Evolutionary conservation across 2,113 vertebrate genomes (phyloP), one percentile per base, ranked within the genome.

Genomic region (Calidris pygmaea): DNA sequence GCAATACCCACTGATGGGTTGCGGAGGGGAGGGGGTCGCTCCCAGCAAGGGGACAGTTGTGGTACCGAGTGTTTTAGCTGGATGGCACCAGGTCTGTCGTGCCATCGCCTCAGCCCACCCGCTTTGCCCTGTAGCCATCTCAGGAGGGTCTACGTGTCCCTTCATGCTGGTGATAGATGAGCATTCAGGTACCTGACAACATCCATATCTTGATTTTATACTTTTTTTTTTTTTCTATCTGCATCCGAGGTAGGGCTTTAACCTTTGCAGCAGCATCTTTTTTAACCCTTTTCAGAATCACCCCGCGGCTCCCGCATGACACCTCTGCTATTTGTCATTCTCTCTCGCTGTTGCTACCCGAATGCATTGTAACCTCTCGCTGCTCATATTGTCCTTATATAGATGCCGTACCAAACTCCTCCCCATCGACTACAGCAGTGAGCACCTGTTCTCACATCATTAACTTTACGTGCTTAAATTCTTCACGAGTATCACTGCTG

Each of bases 361-460:
- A 12, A 43, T 2, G 3, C 58, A 16, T 91, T 87, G 77, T 85
- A 89, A 87, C 89, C 70, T 95, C 89, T 83, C 26, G 3, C 67
- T 70, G 50, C 62, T 92, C 73, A 19, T 85, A 37, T 73, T 83
- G 81, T 55, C 81, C 81, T 95, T 89, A 63, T 67, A 50, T 80
- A 87, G 84, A 82, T 70, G 47, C 71, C 4, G 10, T 43, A 85
- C 63, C 89, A 85, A 92, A 89, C 94, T 91, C 91, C 92, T 76
- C 94, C 94, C 89, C 45, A 41, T 45, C 84, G 73, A 62, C 92
- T 79, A 66, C 74, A 87, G 84, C 77, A 76, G 35, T 30, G 87
- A 93, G 82, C 90, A 95, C 95, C 94, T 96, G 94, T 93, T 96
- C 90, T 87, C 76, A 90, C 95, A 96, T 91, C 87, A 67, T 96